Base-by-base conservation (phyloP, 2,113 vertebrate genomes). In the Hystrix cristata region DNA sequence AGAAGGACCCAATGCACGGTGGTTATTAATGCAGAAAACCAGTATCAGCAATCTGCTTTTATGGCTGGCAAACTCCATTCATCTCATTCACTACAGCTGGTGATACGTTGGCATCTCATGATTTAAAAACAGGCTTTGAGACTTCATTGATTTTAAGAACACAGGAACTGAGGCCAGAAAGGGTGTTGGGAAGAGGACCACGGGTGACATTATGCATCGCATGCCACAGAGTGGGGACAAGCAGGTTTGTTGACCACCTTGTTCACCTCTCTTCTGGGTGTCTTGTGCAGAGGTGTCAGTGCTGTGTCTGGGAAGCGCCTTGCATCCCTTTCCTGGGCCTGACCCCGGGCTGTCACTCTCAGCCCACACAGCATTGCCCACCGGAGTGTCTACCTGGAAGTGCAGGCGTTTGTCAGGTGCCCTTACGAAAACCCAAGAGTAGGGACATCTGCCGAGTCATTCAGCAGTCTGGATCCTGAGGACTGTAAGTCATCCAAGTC, bases 81-180 rank as follows among this genome's bases (percentile, higher is more conserved):
- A 78, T 76, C 31, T 87, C 53, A 78, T 71, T 90, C 88, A 51
- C 83, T 31, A 76, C 29, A 84, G 48, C 13, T 55, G 57, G 18
- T 21, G 48, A 79, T 76, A 18, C 71, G 53, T 78, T 87, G 87
- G 67, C 84, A 81, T 95, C 25, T 65, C 11, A 3, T 71, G 87
- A 85, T 67, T 88, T 90, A 96, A 82, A 96, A 82, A 86, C 46
- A 89, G 38, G 38, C n/a, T 16, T 23, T 67, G 79, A 64, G 62
- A 89, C 53, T 80, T 69, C 53, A 60, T 82, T 46, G 83, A 59
- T 81, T 18, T 83, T 82, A 81, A 53, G 72, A 71, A 64, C 23
- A 29, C 83, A 29, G 69, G 31, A 90, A 48, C 48, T 84, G 46
- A 87, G 57, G 43, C 53, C 59, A 72, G 69, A 82, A 91, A 64